Evolutionary conservation across 2,888 invertebrate genomes (phyloP).

Genomic region (Odiellus spinosus): DNA sequence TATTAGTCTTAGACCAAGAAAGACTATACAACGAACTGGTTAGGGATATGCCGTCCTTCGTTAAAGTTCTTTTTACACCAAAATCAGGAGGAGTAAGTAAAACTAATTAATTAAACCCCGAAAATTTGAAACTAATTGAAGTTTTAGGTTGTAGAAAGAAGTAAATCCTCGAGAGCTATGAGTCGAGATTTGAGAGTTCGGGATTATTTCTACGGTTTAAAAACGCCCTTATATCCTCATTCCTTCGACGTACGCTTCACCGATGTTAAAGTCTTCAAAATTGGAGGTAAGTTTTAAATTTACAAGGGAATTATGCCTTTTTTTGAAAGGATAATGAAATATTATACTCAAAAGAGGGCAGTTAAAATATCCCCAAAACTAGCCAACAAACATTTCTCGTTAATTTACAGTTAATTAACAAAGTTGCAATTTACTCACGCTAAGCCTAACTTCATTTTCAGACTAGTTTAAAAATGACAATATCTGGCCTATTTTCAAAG

Average conservation of each 20-base stretch:
- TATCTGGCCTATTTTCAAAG: no score
- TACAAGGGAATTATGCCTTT: no score
- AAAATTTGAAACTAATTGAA: not conserved
- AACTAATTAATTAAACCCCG: not conserved
- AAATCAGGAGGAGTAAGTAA: slow-evolving; percentile 82
- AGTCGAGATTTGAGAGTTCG: slow-evolving; percentile 61
- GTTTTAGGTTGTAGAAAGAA: slow-evolving; percentile 65
- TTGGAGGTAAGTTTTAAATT: slow-evolving; percentile 40
- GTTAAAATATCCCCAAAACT: no score
- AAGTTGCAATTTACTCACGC: no score
- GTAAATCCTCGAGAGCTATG: slow-evolving; percentile 51
- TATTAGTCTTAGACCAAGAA: slow-evolving; percentile 90
- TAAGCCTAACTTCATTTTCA: no score
- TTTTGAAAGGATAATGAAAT: no score
- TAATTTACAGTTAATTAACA: no score
- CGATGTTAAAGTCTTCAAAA: slow-evolving; percentile 80
- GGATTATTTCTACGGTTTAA: slow-evolving; percentile 91
- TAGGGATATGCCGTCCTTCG: slow-evolving; percentile 80
- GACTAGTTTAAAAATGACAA: no score
- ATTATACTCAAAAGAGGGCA: no score
- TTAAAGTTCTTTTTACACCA: slow-evolving; percentile 76
- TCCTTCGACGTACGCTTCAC: slow-evolving; percentile 83
- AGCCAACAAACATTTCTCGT: no score
- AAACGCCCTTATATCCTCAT: slow-evolving; percentile 63
- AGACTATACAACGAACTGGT: slow-evolving; percentile 83